Base-by-base conservation (phyloP, 2,797 vertebrate species). In the Philypnodon macrostomus region DNA sequence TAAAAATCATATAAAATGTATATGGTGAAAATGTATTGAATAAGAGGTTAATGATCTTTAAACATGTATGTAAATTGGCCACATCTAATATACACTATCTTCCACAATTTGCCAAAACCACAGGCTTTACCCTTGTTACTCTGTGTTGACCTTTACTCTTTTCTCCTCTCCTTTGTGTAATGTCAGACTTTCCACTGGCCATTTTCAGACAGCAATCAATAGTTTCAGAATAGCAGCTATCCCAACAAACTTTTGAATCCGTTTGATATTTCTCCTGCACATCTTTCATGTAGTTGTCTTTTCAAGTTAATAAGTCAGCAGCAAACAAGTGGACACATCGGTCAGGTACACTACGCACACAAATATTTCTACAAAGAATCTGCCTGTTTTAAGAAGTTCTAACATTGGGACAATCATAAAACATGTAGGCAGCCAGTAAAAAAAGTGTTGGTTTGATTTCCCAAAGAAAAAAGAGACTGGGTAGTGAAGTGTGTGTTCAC, bases 401-500 rank as follows among this genome's bases (percentile, higher is more conserved):
- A 54, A 58, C 47, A 37, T 15, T 14, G 48, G 47, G 21, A 30
- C 19, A 46, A 52, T 64, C 56, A 51, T 7, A n/a, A 62, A 56
- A 62, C 36, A 31, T 47, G 31, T 38, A 40, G 32, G 14, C n/a
- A 36, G 38, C 34, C 23, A 64, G 49, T 61, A 55, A 53, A 54
- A 30, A 58, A 49, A 55, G 29, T 67, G 30, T 27, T 13, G 32
- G 35, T 68, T 63, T 66, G 49, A 68, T 57, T 66, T 66, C 27
- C 27, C 36, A 46, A 50, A 52, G 30, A 8, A 63, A 8, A 63
- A 65, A 66, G 52, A 24, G 61, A 69, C 66, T 66, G 42, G 54
- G 58, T 60, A 52, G 71, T 71, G 33, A 4, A 26, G 37, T 35
- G 31, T 47, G 32, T 56, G 50, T 56, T 64, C 59, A 46, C 35